Conservation (phyloP, 1,140 invertebrate genomes). For the Drosophila bifasciata region DNA sequence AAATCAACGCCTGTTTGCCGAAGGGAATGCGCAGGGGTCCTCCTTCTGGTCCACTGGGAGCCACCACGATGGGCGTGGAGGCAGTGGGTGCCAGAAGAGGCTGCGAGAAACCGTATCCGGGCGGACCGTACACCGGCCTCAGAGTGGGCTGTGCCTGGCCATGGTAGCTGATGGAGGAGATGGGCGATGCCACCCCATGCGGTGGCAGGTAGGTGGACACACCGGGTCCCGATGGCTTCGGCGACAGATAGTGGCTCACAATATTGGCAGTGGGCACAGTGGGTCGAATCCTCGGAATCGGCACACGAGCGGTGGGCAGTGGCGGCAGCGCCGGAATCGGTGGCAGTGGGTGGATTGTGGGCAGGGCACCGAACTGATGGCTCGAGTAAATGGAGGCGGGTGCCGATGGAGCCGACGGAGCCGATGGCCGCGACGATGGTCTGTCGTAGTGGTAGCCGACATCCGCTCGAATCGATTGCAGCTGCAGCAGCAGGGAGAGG, state of each 20-base stretch:
- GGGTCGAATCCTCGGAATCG: constrained; percentile 46
- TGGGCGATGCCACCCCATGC: constrained; percentile 32
- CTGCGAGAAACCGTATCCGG: constrained; percentile 5
- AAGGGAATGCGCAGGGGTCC: constrained; percentile 68
- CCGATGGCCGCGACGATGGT: constrained; percentile 34
- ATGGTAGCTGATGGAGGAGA: constrained; percentile 56
- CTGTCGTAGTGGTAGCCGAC: constrained; percentile 71
- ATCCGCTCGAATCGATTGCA: constrained; percentile 15
- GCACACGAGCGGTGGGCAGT: constrained; percentile 54
- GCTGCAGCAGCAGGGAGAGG: constrained; percentile 21
- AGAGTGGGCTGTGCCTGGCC: constrained; percentile 28
- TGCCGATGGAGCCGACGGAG: constrained; percentile 15
- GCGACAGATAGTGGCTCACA: constrained; percentile 38
- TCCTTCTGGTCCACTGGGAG: constrained; percentile 28
- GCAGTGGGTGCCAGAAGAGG: constrained; percentile 11
- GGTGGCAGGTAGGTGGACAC: constrained; percentile 34
- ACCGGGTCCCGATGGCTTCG: constrained; percentile 3
- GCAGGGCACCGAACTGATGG: constrained; percentile 65
- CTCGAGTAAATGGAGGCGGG: constrained; percentile 40
- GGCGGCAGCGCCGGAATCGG: constrained; percentile 67
- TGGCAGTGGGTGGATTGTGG: constrained; percentile 70
- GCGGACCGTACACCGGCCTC: constrained; percentile 25
- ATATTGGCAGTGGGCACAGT: constrained; percentile 28
- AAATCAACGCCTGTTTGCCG: constrained; percentile 63
- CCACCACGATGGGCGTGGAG: constrained; percentile 30